Evolutionary conservation across 2,888 invertebrate species (phyloP), one percentile per base, ranked within the genome.

Genomic region (Laspeyria flexula): DNA sequence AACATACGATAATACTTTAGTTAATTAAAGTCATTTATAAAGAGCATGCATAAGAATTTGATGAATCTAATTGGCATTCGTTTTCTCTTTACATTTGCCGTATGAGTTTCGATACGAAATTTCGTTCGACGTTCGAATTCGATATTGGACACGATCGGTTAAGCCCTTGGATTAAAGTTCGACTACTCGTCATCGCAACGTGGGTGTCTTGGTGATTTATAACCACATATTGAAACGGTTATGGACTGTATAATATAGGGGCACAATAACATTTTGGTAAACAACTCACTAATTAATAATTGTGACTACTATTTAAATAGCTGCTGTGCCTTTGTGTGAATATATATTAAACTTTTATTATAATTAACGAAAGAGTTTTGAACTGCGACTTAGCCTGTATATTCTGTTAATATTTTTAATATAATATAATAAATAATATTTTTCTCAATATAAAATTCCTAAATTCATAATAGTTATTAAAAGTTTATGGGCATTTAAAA

Each of bases 121-220:
- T 48, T 71, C 66, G 37, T 48, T 71, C 66, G 58, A 41, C 25
- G 41, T 40, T 57, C 69, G 71, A 72, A 74, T 75, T 75, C 73
- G 70, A 72, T 25, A 25, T 25, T 6, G 72, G 64, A 82, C 78
- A 73, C 76, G 73, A 79, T 60, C 79, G 73, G 73, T 66, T 85
- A 80, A 79, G 74, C 74, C 71, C 72, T 60, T 66, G 77, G 81
- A 79, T 83, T 80, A 80, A 56, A 72, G 65, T 46, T 66, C 57
- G 75, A 75, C 68, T 71, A 71, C 63, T 69, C 62, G 73, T 71
- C 53, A 52, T 69, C 71, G 69, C 87, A 75, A 81, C 85, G 86
- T 86, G 90, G 89, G 90, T 89, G 91, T 89, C 84, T 85, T 75
- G 53, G 60, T 82, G 87, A 87, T 87, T 89, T 87, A 88, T 81